phyloP scores from a whole-genome alignment of 2,797 vertebrate genomes.

The Phrynocephalus forsythii region DNA sequence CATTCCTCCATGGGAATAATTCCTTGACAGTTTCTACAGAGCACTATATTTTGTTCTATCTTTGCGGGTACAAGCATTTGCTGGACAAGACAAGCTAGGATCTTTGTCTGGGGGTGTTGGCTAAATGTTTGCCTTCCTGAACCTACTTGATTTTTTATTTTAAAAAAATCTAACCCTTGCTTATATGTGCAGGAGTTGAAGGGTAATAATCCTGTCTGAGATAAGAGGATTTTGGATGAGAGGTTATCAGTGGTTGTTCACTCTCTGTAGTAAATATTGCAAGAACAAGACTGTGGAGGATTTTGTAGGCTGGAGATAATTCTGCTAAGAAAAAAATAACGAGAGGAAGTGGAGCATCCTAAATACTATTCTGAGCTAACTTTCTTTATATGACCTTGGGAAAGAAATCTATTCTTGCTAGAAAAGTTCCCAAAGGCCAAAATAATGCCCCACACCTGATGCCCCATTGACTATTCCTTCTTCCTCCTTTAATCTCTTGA shows the following conservation, averaged over 20 bases:
- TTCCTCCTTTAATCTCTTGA: not conserved
- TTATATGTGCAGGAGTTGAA: not conserved
- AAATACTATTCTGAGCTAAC: not conserved
- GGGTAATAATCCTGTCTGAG: conserved; percentile 6
- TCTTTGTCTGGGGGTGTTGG: not conserved
- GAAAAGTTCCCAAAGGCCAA: not conserved
- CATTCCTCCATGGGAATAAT: not conserved
- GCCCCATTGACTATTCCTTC: not conserved
- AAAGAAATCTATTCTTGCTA: not conserved
- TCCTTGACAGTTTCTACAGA: not conserved
- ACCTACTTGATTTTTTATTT: not conserved
- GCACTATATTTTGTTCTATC: not conserved
- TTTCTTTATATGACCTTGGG: not conserved
- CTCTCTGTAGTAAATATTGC: not conserved
- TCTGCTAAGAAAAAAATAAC: not conserved
- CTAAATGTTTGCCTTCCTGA: conserved; percentile 25
- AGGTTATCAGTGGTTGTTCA: conserved; percentile 7
- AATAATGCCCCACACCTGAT: not conserved
- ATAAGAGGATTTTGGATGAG: conserved; percentile 17
- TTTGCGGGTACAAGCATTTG: not conserved
- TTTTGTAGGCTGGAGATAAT: conserved; percentile 14
- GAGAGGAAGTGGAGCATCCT: not conserved
- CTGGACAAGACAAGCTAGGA: not conserved
- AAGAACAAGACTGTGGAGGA: conserved; percentile 5
- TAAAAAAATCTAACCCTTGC: not conserved